A percentile compares a stretch with the other conserved stretches of the same genome.
phyloP scores from a whole-genome alignment of 2,888 invertebrate genomes.

The Melieria crassipennis region DNA sequence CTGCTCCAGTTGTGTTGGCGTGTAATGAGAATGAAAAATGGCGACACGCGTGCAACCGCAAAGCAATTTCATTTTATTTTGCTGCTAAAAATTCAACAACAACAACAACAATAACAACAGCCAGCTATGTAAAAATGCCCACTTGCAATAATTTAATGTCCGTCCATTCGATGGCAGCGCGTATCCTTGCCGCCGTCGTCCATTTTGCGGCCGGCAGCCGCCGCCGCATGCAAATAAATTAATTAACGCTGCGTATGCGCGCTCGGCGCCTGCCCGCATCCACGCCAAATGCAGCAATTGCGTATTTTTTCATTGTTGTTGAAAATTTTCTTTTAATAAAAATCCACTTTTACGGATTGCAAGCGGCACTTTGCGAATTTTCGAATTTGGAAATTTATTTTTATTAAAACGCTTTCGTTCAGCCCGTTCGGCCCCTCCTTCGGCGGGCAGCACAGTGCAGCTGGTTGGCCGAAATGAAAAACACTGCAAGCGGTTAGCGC shows the following conservation, averaged over 20 bases:
- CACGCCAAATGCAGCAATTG: conserved; percentile 29
- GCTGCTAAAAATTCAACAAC: not conserved
- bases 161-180: not conserved
- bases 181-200: not conserved
- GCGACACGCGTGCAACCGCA: conserved; percentile 35
- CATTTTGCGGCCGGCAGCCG: conserved; percentile 35
- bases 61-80: conserved; percentile 36
- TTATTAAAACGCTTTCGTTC: not conserved
- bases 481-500: not conserved
- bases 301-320: conserved; percentile 17
- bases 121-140: no score
- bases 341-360: not conserved
- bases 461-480: not conserved
- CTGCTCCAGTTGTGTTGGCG: not conserved
- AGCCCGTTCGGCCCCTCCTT: not conserved
- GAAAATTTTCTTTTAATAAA: conserved; percentile 35
- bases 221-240: conserved; percentile 45
- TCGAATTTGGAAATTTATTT: not conserved
- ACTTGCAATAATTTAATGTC: no score
- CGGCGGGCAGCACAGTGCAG: no score
- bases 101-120: no score
- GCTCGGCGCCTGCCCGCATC: not conserved
- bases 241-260: conserved; percentile 38
- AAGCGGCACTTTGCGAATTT: not conserved
- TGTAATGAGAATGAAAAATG: conserved; percentile 32